phyloP scores from a whole-genome alignment of 2,888 invertebrate species.

The Parascotia fuliginaria region DNA sequence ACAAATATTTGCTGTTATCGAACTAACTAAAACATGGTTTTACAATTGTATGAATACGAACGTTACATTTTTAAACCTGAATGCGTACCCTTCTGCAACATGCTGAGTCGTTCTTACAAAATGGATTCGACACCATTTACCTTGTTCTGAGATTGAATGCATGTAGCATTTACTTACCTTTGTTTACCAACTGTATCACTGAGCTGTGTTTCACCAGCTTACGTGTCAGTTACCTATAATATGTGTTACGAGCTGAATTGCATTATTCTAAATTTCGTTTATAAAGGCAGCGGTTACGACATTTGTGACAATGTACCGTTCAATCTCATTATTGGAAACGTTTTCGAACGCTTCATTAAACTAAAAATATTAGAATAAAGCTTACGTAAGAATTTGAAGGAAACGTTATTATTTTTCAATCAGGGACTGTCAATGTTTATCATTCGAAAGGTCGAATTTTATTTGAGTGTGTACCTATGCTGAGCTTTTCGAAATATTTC shows the following conservation, averaged over 20 bases:
- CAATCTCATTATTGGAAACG: conserved; percentile 16
- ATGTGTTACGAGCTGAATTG: conserved; percentile 6
- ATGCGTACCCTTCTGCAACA: conserved; percentile 30
- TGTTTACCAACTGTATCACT: conserved; percentile 39
- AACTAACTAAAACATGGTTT: conserved; percentile 46
- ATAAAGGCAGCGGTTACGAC: conserved; percentile 1
- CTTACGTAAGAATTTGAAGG: conserved; percentile 12
- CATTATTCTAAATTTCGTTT: conserved; percentile 13
- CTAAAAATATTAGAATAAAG: conserved; percentile 9
- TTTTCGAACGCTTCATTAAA: conserved; percentile 23
- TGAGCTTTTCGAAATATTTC: conserved; percentile 11
- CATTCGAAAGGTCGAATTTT: conserved; percentile 18
- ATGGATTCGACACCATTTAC: conserved; percentile 58
- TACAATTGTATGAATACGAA: conserved; percentile 59
- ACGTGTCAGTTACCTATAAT: conserved; percentile 13
- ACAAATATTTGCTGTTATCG: conserved; percentile 30
- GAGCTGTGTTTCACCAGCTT: conserved; percentile 17
- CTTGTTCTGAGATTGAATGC: conserved; percentile 52
- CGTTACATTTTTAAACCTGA: conserved; percentile 46
- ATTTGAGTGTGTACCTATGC: conserved; percentile 9
- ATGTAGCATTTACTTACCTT: conserved; percentile 44
- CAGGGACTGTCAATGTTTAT: conserved; percentile 35
- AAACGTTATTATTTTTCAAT: conserved; percentile 30
- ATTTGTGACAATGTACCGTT: conserved; percentile 7
- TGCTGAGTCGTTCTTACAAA: conserved; percentile 70